These are phyloP conservation scores for Acronicta alni DNA, from an alignment of 2,888 invertebrate genomes.

Conservation along the genomic window DNA sequence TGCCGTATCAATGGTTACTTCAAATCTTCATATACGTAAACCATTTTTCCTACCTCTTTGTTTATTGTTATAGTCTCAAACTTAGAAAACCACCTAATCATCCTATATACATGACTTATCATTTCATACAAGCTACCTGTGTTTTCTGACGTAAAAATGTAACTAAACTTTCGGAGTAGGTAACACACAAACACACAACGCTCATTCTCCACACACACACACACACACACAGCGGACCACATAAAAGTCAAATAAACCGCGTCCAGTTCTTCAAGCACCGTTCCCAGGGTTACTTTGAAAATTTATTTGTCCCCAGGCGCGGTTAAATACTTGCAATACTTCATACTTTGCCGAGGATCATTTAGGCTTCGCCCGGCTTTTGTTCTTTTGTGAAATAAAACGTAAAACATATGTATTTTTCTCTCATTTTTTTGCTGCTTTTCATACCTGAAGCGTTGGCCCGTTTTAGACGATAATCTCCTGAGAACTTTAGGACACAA, in stretches of 20 bases:
- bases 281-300: conserved; percentile 54
- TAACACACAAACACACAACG: conserved; percentile 3
- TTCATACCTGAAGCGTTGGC: conserved; percentile 40
- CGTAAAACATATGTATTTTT: conserved; percentile 39
- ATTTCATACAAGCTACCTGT: too few relatives aligned
- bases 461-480: conserved; percentile 46
- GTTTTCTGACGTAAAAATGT: conserved; percentile 3
- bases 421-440: conserved; percentile 23
- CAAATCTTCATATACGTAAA: too few relatives aligned
- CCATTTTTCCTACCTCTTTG: too few relatives aligned
- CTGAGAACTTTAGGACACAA: conserved; percentile 32
- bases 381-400: conserved; percentile 54
- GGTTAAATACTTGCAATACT: conserved; percentile 61
- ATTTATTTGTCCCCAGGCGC: conserved; percentile 56
- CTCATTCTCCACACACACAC: conserved; percentile 6
- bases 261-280: conserved; percentile 53
- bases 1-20: too few relatives aligned
- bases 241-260: conserved; percentile 41
- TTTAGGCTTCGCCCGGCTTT: conserved; percentile 56
- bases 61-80: too few relatives aligned
- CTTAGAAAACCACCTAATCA: too few relatives aligned
- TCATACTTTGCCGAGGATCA: conserved; percentile 60
- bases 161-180: background rate
- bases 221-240: background rate
- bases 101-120: too few relatives aligned